Base-by-base conservation (phyloP, 1,140 invertebrate species). In the Drosophila bocki region DNA sequence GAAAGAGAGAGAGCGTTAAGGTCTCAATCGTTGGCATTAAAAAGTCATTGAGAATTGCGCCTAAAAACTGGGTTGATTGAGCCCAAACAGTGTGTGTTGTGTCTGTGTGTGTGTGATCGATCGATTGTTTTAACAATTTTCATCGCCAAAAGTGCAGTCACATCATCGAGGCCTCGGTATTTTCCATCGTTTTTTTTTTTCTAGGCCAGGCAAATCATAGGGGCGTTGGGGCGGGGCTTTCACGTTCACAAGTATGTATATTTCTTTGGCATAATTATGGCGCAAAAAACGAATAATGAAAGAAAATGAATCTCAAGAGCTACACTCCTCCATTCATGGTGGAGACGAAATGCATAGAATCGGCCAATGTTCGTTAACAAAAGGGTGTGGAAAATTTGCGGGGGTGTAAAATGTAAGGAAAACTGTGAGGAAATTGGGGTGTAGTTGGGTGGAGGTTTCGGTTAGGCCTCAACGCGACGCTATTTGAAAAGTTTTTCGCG, bases 401-500 rank as follows among this genome's bases (percentile, higher is more conserved):
- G 39, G 8, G 22, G 26, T 7, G 22, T 33, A 33, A 33, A 41
- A 7, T 8, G 33, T 17, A n/a, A 32, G 11, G 35, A 35, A 35
- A 35, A 35, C 35, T 35, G 32, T 6, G 26, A 17, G 15, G 29
- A 26, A 26, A 37, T 7, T n/a, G 8, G n/a, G n/a, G 41, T 45
- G 6, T 22, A 17, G 35, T 37, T 45, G 37, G 19, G 47, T 39
- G 35, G 33, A 29, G 50, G 69, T 26, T 13, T 48, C 22, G 67
- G 50, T 59, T 61, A 61, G 45, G 58, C 63, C 39, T 56, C 53
- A 39, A 56, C 15, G 61, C 64, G 68, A 19, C 53, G 69, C 35
- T 58, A 71, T 60, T 77, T 80, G 75, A 74, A 77, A 86, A 86
- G 65, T 88, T 70, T 32, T 88, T 80, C 76, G 80, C 83, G 71